Percentiles rank a stretch among this genome's conserved stretches.
Conservation (phyloP, 1,140 invertebrate species). For the Listronotus bonariensis region DNA sequence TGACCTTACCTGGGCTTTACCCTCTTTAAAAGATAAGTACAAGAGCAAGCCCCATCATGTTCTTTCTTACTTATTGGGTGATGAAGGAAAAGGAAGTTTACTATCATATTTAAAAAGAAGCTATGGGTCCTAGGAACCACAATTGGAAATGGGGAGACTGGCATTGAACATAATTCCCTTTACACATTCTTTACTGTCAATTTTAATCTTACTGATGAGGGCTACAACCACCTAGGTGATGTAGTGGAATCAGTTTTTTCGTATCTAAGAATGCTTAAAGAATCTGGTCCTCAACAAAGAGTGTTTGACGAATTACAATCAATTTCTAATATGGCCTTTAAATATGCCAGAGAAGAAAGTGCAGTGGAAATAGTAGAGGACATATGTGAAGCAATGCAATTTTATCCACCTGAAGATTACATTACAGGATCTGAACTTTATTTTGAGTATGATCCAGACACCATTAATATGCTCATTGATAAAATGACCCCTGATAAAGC, state of each 20-base stretch:
- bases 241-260: constrained; percentile 71
- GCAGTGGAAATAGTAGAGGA: constrained; percentile 80
- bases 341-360: constrained; percentile 69
- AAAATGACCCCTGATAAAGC: constrained; percentile 72
- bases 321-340: constrained; percentile 74
- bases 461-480: constrained; percentile 68
- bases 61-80: constrained; percentile 80
- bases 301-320: constrained; percentile 77
- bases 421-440: constrained; percentile 75
- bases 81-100: constrained; percentile 87
- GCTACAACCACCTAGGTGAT: constrained; percentile 71
- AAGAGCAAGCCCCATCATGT: constrained; percentile 79
- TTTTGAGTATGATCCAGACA: constrained; percentile 79
- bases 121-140: constrained; percentile 84
- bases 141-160: constrained; percentile 74
- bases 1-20: constrained; percentile 79
- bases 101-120: constrained; percentile 79
- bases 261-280: constrained; percentile 73
- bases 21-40: constrained; percentile 74
- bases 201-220: constrained; percentile 79
- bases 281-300: constrained; percentile 65
- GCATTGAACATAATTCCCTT: constrained; percentile 75
- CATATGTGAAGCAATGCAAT: constrained; percentile 78
- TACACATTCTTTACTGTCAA: constrained; percentile 75
- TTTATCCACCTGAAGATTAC: constrained; percentile 76